Evolutionary conservation across 2,888 invertebrate species (phyloP), one percentile per base, ranked within the genome.

Genomic region (Erpobdella octoculata): DNA sequence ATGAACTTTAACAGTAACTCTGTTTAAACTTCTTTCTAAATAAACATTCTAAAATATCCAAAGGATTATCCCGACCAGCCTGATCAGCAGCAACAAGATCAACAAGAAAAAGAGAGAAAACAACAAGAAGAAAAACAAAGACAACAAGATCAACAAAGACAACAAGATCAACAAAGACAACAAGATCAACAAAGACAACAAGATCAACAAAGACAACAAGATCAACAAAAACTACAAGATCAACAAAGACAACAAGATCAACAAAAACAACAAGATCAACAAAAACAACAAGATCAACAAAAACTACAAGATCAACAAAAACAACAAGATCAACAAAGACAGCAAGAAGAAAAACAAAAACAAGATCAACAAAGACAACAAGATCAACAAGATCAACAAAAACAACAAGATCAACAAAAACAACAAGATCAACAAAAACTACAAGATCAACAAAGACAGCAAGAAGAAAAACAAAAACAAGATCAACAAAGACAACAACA

Each of bases 401-500:
- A 53, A 48, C 66, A 59, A 53, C 46, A 36, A n/a, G 18, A 69
- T 31, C 46, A 71, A 61, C 61, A 53, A 58, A 66, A 72, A 46
- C 59, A 70, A 38, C 58, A 70, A 62, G 25, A 66, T 33, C 38
- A 59, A 35, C 70, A 72, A 41, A 58, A 46, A 35, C 31, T 36
- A 46, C 58, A 72, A 48, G 59, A 41, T 25, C 64, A 68, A 31
- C 53, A 73, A 37, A 65, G 38, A 59, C 53, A 70, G n/a, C 46
- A 37, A 69, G 58, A 68, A 37, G 31, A 72, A 36, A 64, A 70
- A 53, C 64, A 61, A 25, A 33, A 6, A 25, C 48, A 48, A 65
- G 64, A 70, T 37, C 73, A 73, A 37, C 61, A 67, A 53, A 37
- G 37, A 36, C 73, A 73, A 35, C 59, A 37, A 58, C 65, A 71